A percentile compares a stretch with the other conserved stretches of the same genome.
These are phyloP conservation scores for Acromyrmex heyeri DNA, from an alignment of 1,140 invertebrate species.

Conservation along the genomic window DNA sequence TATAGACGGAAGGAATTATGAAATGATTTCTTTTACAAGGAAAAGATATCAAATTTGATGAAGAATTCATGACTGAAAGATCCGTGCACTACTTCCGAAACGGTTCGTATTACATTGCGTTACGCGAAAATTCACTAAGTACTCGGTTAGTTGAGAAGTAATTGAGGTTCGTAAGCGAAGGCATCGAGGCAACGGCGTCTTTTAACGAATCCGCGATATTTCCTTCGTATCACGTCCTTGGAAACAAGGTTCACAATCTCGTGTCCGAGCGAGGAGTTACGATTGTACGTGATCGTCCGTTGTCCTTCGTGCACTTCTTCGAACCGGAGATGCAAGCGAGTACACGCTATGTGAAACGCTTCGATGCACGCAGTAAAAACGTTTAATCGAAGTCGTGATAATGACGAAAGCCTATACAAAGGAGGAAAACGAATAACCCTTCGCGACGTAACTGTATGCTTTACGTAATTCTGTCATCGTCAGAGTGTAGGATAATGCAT, in stretches of 20 bases:
- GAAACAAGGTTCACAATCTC: constrained; percentile 41
- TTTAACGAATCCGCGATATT: constrained; percentile 55
- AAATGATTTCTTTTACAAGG: not conserved
- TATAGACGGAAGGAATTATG: not conserved
- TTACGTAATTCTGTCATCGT: not conserved
- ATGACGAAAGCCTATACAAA: constrained; percentile 14
- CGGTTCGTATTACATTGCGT: constrained; percentile 9
- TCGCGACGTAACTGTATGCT: not conserved
- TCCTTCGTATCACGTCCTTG: constrained; percentile 50
- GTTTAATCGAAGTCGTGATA: constrained; percentile 40
- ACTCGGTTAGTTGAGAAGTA: constrained; percentile 1
- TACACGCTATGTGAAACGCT: constrained; percentile 17
- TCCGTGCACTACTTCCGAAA: not conserved
- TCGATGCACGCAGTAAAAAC: constrained; percentile 47
- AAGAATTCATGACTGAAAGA: not conserved
- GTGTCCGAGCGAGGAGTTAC: constrained; percentile 36
- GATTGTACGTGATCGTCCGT: constrained; percentile 41
- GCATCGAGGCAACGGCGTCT: not conserved
- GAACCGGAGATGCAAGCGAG: constrained; percentile 8
- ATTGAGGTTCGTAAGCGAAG: constrained; percentile 1
- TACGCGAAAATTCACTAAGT: constrained; percentile 1
- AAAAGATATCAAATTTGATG: constrained; percentile 5
- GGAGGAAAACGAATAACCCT: constrained; percentile 6
- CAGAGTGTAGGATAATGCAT: too few species aligned
- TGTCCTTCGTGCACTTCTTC: constrained; percentile 53